A percentile compares a stretch with the other conserved stretches of the same genome.
These are phyloP conservation scores for Hartigia nigra DNA, from an alignment of 2,888 invertebrate species.

Conservation along the genomic window DNA sequence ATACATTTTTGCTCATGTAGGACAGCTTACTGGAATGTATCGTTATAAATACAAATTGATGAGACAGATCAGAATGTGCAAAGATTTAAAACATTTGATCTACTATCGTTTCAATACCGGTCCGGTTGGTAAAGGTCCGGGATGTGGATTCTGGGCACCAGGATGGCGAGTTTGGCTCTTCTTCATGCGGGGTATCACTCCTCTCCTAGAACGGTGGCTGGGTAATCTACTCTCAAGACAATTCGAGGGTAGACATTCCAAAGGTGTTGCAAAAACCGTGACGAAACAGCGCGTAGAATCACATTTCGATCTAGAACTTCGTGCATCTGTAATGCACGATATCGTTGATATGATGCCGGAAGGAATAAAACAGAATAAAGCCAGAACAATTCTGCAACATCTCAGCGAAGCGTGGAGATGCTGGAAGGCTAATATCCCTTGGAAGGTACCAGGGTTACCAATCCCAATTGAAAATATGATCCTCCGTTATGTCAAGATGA, in stretches of 20 bases:
- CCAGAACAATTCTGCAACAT: conserved; percentile 98
- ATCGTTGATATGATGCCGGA: conserved; percentile 99
- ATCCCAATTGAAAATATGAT: conserved; percentile 99
- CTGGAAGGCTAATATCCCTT: conserved; percentile 99
- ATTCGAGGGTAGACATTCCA: conserved; percentile 99
- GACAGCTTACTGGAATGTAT: conserved; percentile 99
- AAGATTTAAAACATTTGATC: conserved; percentile 98
- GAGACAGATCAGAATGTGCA: conserved; percentile 99
- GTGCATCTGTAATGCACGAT: conserved; percentile 97
- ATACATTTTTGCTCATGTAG: conserved; percentile 99
- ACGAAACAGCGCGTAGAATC: conserved; percentile 99
- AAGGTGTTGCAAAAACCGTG: conserved; percentile 99
- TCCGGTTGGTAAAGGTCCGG: conserved; percentile 98
- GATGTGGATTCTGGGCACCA: conserved; percentile 98
- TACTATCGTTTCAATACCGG: conserved; percentile 99
- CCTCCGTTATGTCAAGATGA: conserved; percentile 98
- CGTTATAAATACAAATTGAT: conserved; percentile 98
- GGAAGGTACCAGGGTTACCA: conserved; percentile 99
- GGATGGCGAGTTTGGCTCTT: conserved; percentile 99
- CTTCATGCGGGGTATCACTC: conserved; percentile 99
- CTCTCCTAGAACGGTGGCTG: conserved; percentile 97
- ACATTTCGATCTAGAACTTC: conserved; percentile 97
- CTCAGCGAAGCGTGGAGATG: conserved; percentile 99
- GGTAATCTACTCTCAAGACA: conserved; percentile 98
- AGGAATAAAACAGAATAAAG: conserved; percentile 99